These are phyloP conservation scores for Mnemiopsis leidyi DNA, from an alignment of 37 sponge, comb jelly and placozoan genomes.

Conservation along the genomic window DNA sequence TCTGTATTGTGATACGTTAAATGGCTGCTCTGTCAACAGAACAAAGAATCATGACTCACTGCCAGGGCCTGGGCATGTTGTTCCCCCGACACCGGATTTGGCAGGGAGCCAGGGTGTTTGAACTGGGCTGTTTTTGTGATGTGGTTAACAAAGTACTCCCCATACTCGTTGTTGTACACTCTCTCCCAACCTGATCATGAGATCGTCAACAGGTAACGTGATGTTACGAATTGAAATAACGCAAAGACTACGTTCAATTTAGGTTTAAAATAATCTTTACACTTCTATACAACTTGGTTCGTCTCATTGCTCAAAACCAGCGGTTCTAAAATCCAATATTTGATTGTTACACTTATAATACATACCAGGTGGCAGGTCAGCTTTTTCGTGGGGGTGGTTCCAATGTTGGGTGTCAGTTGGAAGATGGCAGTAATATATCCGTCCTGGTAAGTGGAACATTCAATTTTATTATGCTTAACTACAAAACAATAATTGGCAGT, in stretches of 20 bases:
- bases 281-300: too few relatives aligned
- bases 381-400: slow-evolving; percentile 55
- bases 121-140: slow-evolving; percentile 56
- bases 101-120: background rate
- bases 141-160: slow-evolving; percentile 32
- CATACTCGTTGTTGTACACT: slow-evolving; percentile 3
- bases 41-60: slow-evolving; percentile 6
- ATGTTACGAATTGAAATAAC: too few relatives aligned
- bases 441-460: background rate
- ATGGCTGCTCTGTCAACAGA: too few relatives aligned
- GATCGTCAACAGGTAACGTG: too few relatives aligned
- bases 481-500: too few relatives aligned
- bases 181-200: slow-evolving; percentile 52
- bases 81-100: background rate
- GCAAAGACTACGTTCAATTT: too few relatives aligned
- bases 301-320: too few relatives aligned
- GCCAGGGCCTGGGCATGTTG: slow-evolving; percentile 38
- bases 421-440: slow-evolving; percentile 38
- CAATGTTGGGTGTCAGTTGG: slow-evolving; percentile 42
- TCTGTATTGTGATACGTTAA: too few relatives aligned
- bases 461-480: too few relatives aligned
- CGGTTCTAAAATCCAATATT: too few relatives aligned
- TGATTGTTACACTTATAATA: background rate
- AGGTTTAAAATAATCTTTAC: too few relatives aligned
- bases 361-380: slow-evolving; percentile 31